These are phyloP conservation scores for Poecilia picta DNA, from an alignment of 2,797 vertebrate species.

Conservation along the genomic window DNA sequence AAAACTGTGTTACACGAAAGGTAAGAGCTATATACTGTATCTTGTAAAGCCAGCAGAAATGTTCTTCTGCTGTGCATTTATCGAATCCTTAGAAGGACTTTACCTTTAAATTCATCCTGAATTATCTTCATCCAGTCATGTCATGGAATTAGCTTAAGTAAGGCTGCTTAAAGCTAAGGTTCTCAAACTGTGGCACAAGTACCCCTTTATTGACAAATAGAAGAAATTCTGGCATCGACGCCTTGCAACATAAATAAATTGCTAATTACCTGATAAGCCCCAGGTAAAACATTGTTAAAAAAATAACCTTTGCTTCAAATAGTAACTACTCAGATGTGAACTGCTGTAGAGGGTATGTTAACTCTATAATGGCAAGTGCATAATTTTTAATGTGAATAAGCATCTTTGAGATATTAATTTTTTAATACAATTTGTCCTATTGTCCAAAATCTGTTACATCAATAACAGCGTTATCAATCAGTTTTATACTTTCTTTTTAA, in stretches of 20 bases:
- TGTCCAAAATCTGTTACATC: not conserved
- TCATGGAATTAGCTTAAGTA: slow-evolving; percentile 42
- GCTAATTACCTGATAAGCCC: not conserved
- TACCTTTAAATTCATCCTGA: slow-evolving; percentile 32
- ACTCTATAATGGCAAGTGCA: not conserved
- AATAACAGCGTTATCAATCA: not conserved
- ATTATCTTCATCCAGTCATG: slow-evolving; percentile 46
- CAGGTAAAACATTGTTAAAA: not conserved
- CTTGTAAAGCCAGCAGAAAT: slow-evolving; percentile 4
- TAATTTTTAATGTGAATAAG: not conserved
- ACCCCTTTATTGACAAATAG: not conserved
- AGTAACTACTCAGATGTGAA: not conserved
- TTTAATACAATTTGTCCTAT: not conserved
- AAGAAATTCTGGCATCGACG: not conserved
- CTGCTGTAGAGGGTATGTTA: not conserved
- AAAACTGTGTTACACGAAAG: slow-evolving; percentile 14
- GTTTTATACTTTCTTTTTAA: not conserved
- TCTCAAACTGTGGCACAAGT: not conserved
- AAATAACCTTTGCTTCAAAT: not conserved
- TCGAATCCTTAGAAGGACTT: slow-evolving; percentile 44
- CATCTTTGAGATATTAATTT: not conserved
- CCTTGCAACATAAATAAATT: not conserved
- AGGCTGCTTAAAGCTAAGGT: slow-evolving; percentile 9
- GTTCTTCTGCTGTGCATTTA: slow-evolving; percentile 35
- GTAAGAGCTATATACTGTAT: slow-evolving; percentile 24